Base-by-base conservation (phyloP, 2,888 invertebrate genomes). In the Drosophila suboccidentalis region DNA sequence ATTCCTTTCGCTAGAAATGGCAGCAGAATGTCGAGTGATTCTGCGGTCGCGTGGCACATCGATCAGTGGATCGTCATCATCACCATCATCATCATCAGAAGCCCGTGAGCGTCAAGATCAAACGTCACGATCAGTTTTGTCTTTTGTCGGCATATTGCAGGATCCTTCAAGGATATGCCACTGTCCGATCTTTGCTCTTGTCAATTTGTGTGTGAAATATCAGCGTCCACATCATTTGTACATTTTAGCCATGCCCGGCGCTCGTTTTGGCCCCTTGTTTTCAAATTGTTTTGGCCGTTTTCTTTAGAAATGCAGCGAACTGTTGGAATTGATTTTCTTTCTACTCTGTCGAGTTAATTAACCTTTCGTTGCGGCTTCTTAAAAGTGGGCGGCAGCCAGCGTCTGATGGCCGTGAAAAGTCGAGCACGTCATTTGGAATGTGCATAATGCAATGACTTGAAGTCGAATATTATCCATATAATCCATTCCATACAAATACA, bases 41-140 rank as follows among this genome's bases (percentile, higher is more conserved):
- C 81, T 84, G 91, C 89, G 90, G 92, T 92, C 92, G 92, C 92
- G 92, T 92, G 92, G 92, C 92, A 91, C 73, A 85, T 85, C 89
- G 80, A 87, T 90, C 89, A 89, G 80, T 29, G 50, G 55, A 32
- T 66, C 75, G 39, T 78, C 71, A 70, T 55, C 53, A 57, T 53
- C 67, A 57, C 47, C 34, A 57, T 47, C 36, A 32, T 47, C 32
- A 41, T 34, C 53, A 43, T 65, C 63, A 54, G 49, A 59, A 63
- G 69, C 71, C 53, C 66, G 67, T 34, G 41, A 61, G 59, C 75
- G 65, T 75, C 50, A 60, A 77, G 87, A 84, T 88, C 89, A 89
- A 85, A 85, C 87, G 85, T 87, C 89, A 87, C 26, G 58, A 59
- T 65, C 46, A 43, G 51, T n/a, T 54, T 39, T 47, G 15, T 49